Evolutionary conservation across 2,888 invertebrate species (phyloP).

Genomic region (Catonia carolina): DNA sequence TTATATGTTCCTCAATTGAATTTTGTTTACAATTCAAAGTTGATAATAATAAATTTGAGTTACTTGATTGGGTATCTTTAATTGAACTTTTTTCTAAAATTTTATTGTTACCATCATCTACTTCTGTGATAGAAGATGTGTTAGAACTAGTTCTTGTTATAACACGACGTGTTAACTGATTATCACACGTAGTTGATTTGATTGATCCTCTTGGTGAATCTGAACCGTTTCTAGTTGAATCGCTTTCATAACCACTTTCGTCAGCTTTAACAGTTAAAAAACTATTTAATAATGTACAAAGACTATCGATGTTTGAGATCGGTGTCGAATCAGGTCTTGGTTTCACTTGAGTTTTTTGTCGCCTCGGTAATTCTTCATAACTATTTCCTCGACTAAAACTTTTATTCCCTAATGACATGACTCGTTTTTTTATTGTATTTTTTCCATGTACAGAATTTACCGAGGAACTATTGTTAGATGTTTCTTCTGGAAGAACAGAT

Average conservation of each 20-base stretch:
- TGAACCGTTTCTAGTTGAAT: constrained; percentile 48
- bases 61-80: background rate
- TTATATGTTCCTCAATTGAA: constrained; percentile 1
- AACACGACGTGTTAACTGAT: constrained; percentile 16
- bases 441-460: constrained; percentile 15
- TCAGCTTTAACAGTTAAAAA: constrained; percentile 44
- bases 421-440: constrained; percentile 20
- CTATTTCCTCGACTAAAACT: constrained; percentile 18
- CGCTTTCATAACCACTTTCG: constrained; percentile 56
- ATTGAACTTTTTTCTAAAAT: background rate
- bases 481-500: constrained; percentile 24
- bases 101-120: constrained; percentile 6
- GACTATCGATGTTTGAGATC: constrained; percentile 28
- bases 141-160: constrained; percentile 26
- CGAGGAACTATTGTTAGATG: constrained; percentile 9
- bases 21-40: background rate
- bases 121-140: constrained; percentile 22
- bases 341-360: constrained; percentile 19
- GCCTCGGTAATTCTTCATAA: constrained; percentile 22
- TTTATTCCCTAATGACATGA: constrained; percentile 15
- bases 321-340: constrained; percentile 25
- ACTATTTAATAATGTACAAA: constrained; percentile 38
- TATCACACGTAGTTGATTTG: constrained; percentile 29
- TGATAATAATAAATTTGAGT: background rate
- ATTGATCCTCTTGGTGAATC: constrained; percentile 48